Evolutionary conservation across 2,797 vertebrate species (phyloP), one percentile per base, ranked within the genome.

Genomic region (Aplochiton taeniatus): DNA sequence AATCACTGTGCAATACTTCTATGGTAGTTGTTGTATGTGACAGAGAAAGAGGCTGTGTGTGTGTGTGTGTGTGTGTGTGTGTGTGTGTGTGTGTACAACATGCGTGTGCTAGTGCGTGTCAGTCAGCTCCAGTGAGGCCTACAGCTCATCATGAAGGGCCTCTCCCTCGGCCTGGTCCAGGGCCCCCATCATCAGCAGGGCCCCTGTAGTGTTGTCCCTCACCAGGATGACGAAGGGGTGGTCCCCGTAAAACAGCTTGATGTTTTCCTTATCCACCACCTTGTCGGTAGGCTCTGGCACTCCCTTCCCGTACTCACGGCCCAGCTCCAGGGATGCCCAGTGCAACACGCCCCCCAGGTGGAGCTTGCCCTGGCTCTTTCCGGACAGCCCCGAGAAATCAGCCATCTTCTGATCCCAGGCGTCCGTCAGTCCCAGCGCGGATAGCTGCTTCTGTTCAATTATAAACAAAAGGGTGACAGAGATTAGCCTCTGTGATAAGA

Each of bases 181-280:
- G 43, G 86, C 88, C 18, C 88, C 91, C 45, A 90, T 83, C 64
- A 93, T 76, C 61, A 93, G 71, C 79, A 91, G 78, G 0, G 86
- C 83, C 31, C 87, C 86, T 0, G 69, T 87, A 0, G 66, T 3
- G 59, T 76, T 81, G 77, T 91, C 90, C 64, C 80, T 64, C 13
- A 91, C 78, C 1, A 88, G 68, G 58, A 89, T 5, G 59, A 92
- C 61, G 70, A 92, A 90, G 4, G 82, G 73, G 72, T 91, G 89
- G 70, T 92, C 85, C 0, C 80, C 86, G 3, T 89, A 91, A 73
- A 91, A 88, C 41, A 85, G 43, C 78, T 88, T 89, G 31, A 31
- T 31, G 31, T 31, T 31, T 44, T 87, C 79, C 16, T 75, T 79
- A 14, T 70, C 69, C 52, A 86, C 13, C 13, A 65, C 55, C 73